These are phyloP conservation scores for Pipistrellus pipistrellus DNA, from an alignment of 2,797 vertebrate species.

Conservation along the genomic window DNA sequence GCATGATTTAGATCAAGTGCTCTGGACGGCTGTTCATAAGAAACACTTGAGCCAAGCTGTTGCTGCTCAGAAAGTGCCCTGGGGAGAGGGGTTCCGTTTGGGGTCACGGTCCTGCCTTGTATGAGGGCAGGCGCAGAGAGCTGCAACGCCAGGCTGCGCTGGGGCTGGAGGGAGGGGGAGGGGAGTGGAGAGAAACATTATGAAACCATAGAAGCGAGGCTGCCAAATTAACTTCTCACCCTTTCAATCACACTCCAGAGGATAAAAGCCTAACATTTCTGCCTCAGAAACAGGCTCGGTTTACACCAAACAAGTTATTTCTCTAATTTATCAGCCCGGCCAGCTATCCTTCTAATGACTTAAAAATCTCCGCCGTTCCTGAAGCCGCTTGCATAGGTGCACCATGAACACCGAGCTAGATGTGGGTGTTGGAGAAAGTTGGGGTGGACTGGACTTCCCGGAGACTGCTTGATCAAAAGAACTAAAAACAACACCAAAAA, in stretches of 20 bases:
- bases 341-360: conserved; percentile 87
- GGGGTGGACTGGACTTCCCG: background rate
- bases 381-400: conserved; percentile 69
- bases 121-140: conserved; percentile 91
- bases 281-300: conserved; percentile 92
- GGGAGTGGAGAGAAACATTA: conserved; percentile 95
- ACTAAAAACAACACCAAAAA: background rate
- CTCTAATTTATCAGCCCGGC: conserved; percentile 90
- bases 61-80: conserved; percentile 99
- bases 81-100: conserved; percentile 98
- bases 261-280: conserved; percentile 95
- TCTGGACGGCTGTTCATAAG: conserved; percentile 94
- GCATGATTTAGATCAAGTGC: conserved; percentile 99
- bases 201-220: conserved; percentile 98
- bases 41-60: conserved; percentile 99
- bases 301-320: conserved; percentile 91
- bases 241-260: conserved; percentile 99
- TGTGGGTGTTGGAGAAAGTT: background rate
- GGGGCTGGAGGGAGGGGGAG: conserved; percentile 85
- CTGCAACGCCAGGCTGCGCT: conserved; percentile 89
- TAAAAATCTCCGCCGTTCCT: conserved; percentile 82
- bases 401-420: background rate
- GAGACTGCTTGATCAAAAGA: conserved; percentile 55
- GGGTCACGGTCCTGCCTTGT: conserved; percentile 96
- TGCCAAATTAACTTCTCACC: conserved; percentile 99